Percentiles rank a stretch among this genome's conserved stretches.
phyloP scores from a whole-genome alignment of 2,888 invertebrate species.

The Apamea crenata region DNA sequence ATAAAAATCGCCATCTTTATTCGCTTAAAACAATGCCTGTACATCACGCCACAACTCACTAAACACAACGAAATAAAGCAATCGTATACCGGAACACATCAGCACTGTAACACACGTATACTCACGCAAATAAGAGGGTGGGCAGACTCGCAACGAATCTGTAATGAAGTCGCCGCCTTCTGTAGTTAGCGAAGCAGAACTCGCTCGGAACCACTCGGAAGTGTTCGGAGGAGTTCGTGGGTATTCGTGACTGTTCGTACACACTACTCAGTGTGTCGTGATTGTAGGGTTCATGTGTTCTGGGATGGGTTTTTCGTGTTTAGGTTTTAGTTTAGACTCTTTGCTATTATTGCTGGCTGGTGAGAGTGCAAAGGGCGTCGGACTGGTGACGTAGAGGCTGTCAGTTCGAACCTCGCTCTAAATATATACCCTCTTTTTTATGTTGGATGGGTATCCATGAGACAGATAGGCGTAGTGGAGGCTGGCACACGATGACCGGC shows the following conservation, averaged over 20 bases:
- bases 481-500: background rate
- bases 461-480: background rate
- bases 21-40: conserved; percentile 28
- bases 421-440: background rate
- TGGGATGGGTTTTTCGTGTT: background rate
- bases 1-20: background rate
- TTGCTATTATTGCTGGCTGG: background rate
- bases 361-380: background rate
- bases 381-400: no score
- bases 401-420: background rate
- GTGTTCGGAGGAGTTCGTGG: conserved; percentile 30
- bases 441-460: background rate
- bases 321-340: conserved; percentile 1
- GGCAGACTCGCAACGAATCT: conserved; percentile 64
- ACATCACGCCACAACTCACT: conserved; percentile 22
- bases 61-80: conserved; percentile 43
- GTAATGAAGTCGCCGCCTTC: conserved; percentile 70
- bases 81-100: conserved; percentile 62
- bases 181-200: conserved; percentile 64
- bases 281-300: conserved; percentile 31
- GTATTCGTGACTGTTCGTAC: conserved; percentile 27
- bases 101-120: conserved; percentile 58
- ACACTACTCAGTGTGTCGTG: conserved; percentile 8
- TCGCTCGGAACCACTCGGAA: conserved; percentile 31
- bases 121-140: conserved; percentile 67